These are phyloP conservation scores for Anisognathus igniventris DNA, from an alignment of 2,797 vertebrate species.

Conservation along the genomic window DNA sequence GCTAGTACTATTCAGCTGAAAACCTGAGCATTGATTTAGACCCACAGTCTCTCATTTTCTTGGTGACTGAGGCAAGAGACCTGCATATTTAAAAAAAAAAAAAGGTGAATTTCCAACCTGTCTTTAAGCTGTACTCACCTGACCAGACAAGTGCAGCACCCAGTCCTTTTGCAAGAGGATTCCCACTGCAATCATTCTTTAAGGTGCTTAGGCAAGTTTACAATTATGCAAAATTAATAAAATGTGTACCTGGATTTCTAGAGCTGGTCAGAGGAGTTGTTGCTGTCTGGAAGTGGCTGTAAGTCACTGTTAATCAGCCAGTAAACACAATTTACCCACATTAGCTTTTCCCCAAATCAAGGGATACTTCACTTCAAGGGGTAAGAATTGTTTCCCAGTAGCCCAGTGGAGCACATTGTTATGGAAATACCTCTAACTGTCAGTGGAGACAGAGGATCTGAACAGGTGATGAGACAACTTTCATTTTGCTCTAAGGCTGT, in stretches of 20 bases:
- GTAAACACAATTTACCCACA: background rate
- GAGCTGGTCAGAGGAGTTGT: background rate
- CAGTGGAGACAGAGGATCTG: background rate
- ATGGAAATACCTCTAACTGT: background rate
- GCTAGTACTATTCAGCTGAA: background rate
- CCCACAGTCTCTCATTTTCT: background rate
- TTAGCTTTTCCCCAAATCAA: background rate
- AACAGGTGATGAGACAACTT: background rate
- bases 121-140: background rate
- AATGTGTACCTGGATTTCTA: background rate
- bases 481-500: background rate
- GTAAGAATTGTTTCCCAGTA: background rate
- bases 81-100: background rate
- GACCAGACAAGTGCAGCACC: background rate
- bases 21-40: background rate
- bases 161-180: background rate
- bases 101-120: background rate
- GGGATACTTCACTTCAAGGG: background rate
- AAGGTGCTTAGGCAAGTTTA: background rate
- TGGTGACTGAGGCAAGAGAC: background rate
- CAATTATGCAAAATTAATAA: slow-evolving; percentile 10
- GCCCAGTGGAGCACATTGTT: background rate
- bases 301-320: background rate
- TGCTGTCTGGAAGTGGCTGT: background rate
- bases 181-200: slow-evolving; percentile 5